Evolutionary conservation across 2,797 vertebrate species (phyloP), one percentile per base, ranked within the genome.

Genomic region (Naso thynnoides): DNA sequence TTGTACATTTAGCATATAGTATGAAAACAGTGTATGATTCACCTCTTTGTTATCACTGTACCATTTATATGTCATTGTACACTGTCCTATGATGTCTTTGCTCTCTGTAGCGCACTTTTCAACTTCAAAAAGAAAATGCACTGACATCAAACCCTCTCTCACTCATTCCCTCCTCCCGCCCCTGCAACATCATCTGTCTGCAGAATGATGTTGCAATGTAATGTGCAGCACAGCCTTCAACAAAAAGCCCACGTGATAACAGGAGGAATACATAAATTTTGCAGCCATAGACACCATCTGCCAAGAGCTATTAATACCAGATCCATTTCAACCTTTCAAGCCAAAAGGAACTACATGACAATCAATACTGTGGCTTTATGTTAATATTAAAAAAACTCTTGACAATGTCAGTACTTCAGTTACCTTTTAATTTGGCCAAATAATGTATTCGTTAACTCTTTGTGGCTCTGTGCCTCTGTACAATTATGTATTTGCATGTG

Each of bases 111-210:
- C 52, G 24, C 39, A 70, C 27, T 52, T 38, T 42, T 71, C 33
- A 50, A 49, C 16, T 63, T 68, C 57, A 79, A 41, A 78, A n/a
- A 33, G 26, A 57, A 38, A 21, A 50, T 38, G 23, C 42, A 36
- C 11, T 26, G n/a, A 70, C 57, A 65, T 56, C 41, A 42, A 62
- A 67, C 26, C 44, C 45, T 11, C 47, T 38, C 45, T 56, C 27
- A 54, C 60, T 29, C 19, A 57, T 31, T 24, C 41, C 44, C 23
- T 56, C 8, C 24, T 33, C 41, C 23, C 21, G 0, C 11, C 8
- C 10, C 48, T 65, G 55, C 58, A 79, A 72, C 65, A 64, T 69
- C 48, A 70, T 84, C 52, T 62, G 79, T 75, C 72, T 84, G 68
- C 67, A 81, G 45, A 69, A 66, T 42, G 47, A 71, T 83, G 73